A percentile compares a stretch with the other conserved stretches of the same genome.
phyloP scores from a whole-genome alignment of 2,888 invertebrate species.

The Eucriotettix oculatus region DNA sequence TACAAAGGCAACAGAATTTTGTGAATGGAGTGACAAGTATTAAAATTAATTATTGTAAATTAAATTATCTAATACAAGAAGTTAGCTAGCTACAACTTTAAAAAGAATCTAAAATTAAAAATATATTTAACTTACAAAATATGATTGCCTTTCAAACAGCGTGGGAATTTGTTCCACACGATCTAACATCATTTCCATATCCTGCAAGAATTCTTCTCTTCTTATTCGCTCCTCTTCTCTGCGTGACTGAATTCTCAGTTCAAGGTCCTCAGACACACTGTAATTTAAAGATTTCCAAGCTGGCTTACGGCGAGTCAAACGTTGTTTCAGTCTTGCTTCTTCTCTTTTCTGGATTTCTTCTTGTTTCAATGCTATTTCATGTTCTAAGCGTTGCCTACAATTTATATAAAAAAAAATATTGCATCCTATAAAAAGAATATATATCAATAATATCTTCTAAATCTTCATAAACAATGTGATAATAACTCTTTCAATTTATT shows the following conservation, averaged over 20 bases:
- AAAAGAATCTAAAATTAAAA: background rate
- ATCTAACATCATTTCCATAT: slow-evolving; percentile 56
- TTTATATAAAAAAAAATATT: no score
- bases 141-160: slow-evolving; percentile 50
- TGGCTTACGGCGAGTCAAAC: slow-evolving; percentile 42
- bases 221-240: slow-evolving; percentile 50
- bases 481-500: no score
- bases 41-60: no score
- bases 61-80: no score
- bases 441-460: no score
- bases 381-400: slow-evolving; percentile 34
- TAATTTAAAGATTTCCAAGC: slow-evolving; percentile 53
- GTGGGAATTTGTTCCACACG: slow-evolving; percentile 52
- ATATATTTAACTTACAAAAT: slow-evolving; percentile 25
- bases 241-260: slow-evolving; percentile 44
- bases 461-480: no score
- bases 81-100: background rate
- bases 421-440: no score
- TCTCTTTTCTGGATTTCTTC: slow-evolving; percentile 41
- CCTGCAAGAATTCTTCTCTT: slow-evolving; percentile 46
- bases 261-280: slow-evolving; percentile 49
- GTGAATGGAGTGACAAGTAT: no score
- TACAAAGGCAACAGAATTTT: no score
- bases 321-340: slow-evolving; percentile 40
- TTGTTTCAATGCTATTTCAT: slow-evolving; percentile 38